Evolutionary conservation across 2,888 invertebrate species (phyloP), one percentile per base, ranked within the genome.

Genomic region (Liodrosophila aerea): DNA sequence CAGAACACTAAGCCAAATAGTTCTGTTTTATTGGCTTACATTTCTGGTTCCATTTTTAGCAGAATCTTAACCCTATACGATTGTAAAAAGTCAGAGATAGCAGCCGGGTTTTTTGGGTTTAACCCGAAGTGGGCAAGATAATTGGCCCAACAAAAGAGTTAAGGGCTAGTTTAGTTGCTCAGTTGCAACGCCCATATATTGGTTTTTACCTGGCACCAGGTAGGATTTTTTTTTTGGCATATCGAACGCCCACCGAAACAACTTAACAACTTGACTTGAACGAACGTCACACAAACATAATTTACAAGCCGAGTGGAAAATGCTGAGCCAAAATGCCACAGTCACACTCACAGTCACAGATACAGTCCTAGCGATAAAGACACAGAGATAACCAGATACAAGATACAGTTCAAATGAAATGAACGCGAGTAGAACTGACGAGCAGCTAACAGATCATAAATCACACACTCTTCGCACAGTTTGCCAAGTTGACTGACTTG

Each of bases 201-300:
- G 27, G 33, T 15, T 49, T 53, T 41, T 13, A 18, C 15, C 58
- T 56, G 56, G 62, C 34, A 30, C 29, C n/a, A 46, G 39, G 22
- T 9, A 53, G 22, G 11, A n/a, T 15, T 37, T 29, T 9, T 7
- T 13, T 18, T 11, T 18, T 37, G 31, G 30, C 16, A 16, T 39
- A 34, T 37, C 43, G 53, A 76, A 85, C 85, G 85, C 85, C 81
- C 85, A 85, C 81, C 73, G 76, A 85, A 82, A 82, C 80, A 85
- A 85, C 85, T 81, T 81, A 82, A 82, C 80, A 85, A 85, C 85
- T 81, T 81, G 85, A 81, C 81, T 81, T 76, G 77, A 53, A 29
- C 27, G 59, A 71, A 74, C 71, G 73, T 73, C 65, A 74, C 58
- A 56, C 50, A 52, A 64, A 56, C 70, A 78, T 85, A 85, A 81